A percentile compares a stretch with the other conserved stretches of the same genome.
Evolutionary conservation across 2,888 invertebrate species (phyloP).

Genomic region (Drosophila picticornis): DNA sequence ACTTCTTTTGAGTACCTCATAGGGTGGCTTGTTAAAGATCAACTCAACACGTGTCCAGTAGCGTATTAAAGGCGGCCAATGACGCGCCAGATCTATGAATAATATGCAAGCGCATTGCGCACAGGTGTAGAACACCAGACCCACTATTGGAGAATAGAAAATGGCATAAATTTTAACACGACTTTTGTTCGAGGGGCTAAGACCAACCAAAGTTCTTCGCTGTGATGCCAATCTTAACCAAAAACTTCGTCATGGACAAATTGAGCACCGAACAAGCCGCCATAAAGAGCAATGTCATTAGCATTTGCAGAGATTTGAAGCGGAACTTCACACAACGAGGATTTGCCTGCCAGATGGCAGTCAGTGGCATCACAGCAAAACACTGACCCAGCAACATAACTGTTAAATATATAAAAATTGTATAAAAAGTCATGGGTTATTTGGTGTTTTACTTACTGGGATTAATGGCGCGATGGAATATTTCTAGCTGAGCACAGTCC

Average conservation of each 20-base stretch:
- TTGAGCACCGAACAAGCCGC: constrained; percentile 54
- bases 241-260: constrained; percentile 58
- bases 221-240: constrained; percentile 76
- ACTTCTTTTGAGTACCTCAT: constrained; percentile 67
- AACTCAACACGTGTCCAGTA: constrained; percentile 82
- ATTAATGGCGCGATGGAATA: constrained; percentile 86
- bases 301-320: constrained; percentile 71
- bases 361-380: constrained; percentile 86
- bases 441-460: constrained; percentile 79
- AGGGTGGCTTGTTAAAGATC: constrained; percentile 79
- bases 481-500: constrained; percentile 73
- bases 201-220: constrained; percentile 83
- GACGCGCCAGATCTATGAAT: constrained; percentile 78
- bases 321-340: constrained; percentile 77
- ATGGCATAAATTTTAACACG: background rate
- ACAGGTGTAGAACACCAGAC: constrained; percentile 79
- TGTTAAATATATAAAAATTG: constrained; percentile 31
- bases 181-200: no score
- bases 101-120: constrained; percentile 74
- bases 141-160: constrained; percentile 62
- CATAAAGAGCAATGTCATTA: constrained; percentile 69
- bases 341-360: constrained; percentile 85
- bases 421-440: background rate
- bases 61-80: constrained; percentile 82
- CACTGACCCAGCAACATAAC: constrained; percentile 86